Evolutionary conservation across 2,113 vertebrate species (phyloP), one percentile per base, ranked within the genome.

Genomic region (Naja naja): DNA sequence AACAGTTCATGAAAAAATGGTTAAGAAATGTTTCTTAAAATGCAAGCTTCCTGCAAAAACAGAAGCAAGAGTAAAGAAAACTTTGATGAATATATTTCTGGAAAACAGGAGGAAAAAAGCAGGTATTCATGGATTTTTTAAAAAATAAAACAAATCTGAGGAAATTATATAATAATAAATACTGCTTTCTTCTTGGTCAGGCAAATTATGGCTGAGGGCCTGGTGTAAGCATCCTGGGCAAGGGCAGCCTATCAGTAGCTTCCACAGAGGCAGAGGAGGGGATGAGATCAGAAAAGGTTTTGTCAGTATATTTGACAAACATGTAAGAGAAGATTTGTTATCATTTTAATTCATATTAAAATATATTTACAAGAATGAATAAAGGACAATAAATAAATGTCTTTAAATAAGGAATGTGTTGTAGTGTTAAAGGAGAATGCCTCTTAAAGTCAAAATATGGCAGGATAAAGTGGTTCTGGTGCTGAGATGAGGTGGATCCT

Each of bases 261-360:
- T 34, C 30, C 64, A 74, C 30, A 74, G 64, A 34, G 64, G n/a
- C 64, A 18, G 64, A 34, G 30, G 56, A 58, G 58, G 58, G 8
- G 30, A 60, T 5, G 30, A 74, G n/a, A 74, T 74, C 64, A 74
- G 30, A 74, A 74, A 74, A 74, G 12, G n/a, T 74, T 74, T 74
- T 74, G 64, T 14, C 64, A 52, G 64, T 39, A 39, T 16, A 58
- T 58, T 90, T 90, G 53, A 81, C n/a, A 85, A 85, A 81, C 27
- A 39, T 34, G 39, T 23, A 53, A 90, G 64, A 81, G 49, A 53
- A 54, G 49, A 11, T 23, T 90, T 81, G 74, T 43, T n/a, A 85
- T 91, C 49, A 91, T 53, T 91, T 91, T 30, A 91, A 87, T 60
- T 87, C 30, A 91, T 85, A 54, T 52, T 91, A 87, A 58, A 52